phyloP scores from a whole-genome alignment of 2,888 invertebrate genomes.

The Chymomyza amoena region DNA sequence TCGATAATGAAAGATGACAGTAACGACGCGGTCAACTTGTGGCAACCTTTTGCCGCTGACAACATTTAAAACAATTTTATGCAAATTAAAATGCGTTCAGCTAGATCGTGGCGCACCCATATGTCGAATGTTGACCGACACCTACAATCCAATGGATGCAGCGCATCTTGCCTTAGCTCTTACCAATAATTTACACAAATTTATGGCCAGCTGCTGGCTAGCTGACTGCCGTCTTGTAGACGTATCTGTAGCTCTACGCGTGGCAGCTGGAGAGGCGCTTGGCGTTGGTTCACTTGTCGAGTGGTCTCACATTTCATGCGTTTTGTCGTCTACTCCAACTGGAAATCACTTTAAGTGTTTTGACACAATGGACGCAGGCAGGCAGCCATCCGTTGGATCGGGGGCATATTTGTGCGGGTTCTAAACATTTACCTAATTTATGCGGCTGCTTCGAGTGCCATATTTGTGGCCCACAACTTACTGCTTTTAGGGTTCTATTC shows the following conservation, averaged over 20 bases:
- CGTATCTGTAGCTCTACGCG: constrained; percentile 31
- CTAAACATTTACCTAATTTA: constrained; percentile 61
- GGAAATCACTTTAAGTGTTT: constrained; percentile 67
- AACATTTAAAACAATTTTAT: constrained; percentile 74
- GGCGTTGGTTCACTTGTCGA: constrained; percentile 40
- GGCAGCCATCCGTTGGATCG: neutral
- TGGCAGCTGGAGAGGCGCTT: constrained; percentile 47
- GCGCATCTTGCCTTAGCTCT: constrained; percentile 16
- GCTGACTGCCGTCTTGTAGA: neutral
- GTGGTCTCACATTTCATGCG: constrained; percentile 54
- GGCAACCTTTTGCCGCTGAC: constrained; percentile 47
- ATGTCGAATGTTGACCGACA: constrained; percentile 29
- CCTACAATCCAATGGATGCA: constrained; percentile 39
- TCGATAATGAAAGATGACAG: constrained; percentile 77
- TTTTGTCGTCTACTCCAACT: constrained; percentile 50
- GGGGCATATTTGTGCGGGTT: constrained; percentile 36
- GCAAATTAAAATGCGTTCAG: constrained; percentile 67
- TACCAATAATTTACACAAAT: constrained; percentile 71
- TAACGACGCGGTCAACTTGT: constrained; percentile 63
- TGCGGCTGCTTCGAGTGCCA: constrained; percentile 68
- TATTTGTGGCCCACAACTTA: constrained; percentile 59
- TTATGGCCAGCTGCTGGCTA: constrained; percentile 55
- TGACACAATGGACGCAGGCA: constrained; percentile 61
- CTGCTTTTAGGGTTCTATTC: constrained; percentile 14
- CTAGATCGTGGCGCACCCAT: constrained; percentile 45